Conservation (phyloP, 2,888 invertebrate genomes). For the Lucinisca nassula region DNA sequence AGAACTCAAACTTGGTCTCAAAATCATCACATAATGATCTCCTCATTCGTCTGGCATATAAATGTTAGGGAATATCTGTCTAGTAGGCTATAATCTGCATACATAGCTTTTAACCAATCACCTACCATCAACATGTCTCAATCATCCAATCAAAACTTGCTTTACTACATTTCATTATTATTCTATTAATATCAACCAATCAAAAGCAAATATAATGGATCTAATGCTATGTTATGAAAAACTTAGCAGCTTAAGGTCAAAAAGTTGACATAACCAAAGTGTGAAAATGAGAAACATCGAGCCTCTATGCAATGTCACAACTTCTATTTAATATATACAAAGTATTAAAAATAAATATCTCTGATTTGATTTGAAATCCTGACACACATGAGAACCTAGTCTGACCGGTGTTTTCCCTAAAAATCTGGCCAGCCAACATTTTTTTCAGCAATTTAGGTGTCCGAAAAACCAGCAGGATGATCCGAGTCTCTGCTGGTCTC, state of each 20-base stretch:
- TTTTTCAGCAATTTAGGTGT: too few species aligned
- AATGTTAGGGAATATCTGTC: neutral
- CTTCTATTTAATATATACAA: neutral
- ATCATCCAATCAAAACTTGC: neutral
- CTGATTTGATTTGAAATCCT: neutral
- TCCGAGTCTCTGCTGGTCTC: too few species aligned
- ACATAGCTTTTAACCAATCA: neutral
- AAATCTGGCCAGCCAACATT: too few species aligned
- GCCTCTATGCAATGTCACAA: constrained; percentile 2
- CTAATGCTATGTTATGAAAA: constrained; percentile 12
- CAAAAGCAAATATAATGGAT: neutral
- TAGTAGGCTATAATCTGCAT: neutral
- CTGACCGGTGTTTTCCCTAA: too few species aligned
- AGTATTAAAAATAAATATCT: constrained; percentile 17
- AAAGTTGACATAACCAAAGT: neutral
- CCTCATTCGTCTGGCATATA: too few species aligned
- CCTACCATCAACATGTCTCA: neutral
- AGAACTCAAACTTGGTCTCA: too few species aligned
- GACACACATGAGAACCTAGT: neutral
- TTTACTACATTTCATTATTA: neutral
- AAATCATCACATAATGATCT: too few species aligned
- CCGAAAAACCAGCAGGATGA: too few species aligned
- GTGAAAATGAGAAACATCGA: neutral
- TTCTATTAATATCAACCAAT: constrained; percentile 2
- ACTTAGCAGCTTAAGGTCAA: neutral